Evolutionary conservation across 2,888 invertebrate genomes (phyloP).

Genomic region (Polymixis lichenea): DNA sequence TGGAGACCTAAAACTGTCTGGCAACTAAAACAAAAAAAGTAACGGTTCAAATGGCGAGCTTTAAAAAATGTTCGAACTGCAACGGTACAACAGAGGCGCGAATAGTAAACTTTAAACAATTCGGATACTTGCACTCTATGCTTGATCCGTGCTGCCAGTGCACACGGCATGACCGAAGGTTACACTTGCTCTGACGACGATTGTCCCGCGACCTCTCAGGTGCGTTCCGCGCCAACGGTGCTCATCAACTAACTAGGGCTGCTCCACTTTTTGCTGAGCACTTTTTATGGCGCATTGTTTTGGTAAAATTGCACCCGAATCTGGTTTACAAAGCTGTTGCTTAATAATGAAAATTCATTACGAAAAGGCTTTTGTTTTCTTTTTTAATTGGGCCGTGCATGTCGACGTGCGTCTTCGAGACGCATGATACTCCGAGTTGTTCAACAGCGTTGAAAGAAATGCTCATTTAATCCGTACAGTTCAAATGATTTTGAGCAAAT

Average conservation of each 20-base stretch:
- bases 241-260: conserved; percentile 85
- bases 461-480: neutral
- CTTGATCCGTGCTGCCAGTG: conserved; percentile 80
- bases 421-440: neutral
- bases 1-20: conserved; percentile 18
- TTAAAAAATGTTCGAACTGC: conserved; percentile 23
- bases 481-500: conserved; percentile 9
- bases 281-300: conserved; percentile 87
- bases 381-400: conserved; percentile 64
- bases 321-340: conserved; percentile 67
- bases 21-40: neutral
- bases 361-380: conserved; percentile 75
- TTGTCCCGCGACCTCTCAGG: conserved; percentile 69
- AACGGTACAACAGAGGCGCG: neutral
- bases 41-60: conserved; percentile 13
- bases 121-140: conserved; percentile 87
- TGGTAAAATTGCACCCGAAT: conserved; percentile 66
- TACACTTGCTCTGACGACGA: conserved; percentile 72
- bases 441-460: neutral
- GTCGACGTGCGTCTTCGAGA: conserved; percentile 1
- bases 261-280: conserved; percentile 79
- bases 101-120: conserved; percentile 37
- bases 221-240: conserved; percentile 84
- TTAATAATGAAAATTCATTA: conserved; percentile 77
- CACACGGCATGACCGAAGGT: conserved; percentile 86